Evolutionary conservation across 2,797 vertebrate genomes (phyloP).

Genomic region (Sebastes iracundus): DNA sequence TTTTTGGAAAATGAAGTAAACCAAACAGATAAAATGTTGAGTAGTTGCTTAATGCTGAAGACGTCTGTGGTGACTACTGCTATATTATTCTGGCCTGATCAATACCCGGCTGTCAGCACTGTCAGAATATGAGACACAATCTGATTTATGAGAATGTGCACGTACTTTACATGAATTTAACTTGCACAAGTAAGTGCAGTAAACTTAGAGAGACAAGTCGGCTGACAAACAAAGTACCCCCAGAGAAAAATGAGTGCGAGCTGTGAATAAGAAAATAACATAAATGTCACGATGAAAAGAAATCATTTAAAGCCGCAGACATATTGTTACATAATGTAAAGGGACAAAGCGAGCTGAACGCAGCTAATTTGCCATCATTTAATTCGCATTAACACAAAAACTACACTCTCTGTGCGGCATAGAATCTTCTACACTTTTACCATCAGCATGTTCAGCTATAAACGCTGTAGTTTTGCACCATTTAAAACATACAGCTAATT

Average conservation of each 20-base stretch:
- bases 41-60: not conserved
- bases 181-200: not conserved
- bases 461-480: not conserved
- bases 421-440: not conserved
- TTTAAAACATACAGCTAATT: slow-evolving; percentile 24
- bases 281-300: slow-evolving; percentile 27
- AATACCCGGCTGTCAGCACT: slow-evolving; percentile 18
- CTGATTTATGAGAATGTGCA: not conserved
- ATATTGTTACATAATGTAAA: not conserved
- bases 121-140: slow-evolving; percentile 20
- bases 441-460: not conserved
- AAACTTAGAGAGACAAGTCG: not conserved
- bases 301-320: not conserved
- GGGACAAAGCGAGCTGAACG: not conserved
- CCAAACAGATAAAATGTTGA: not conserved
- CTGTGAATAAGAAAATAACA: slow-evolving; percentile 1
- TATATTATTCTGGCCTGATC: slow-evolving; percentile 26
- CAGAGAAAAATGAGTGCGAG: slow-evolving; percentile 2
- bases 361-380: slow-evolving; percentile 16
- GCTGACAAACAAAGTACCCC: not conserved
- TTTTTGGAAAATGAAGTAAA: not conserved
- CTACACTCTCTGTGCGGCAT: not conserved
- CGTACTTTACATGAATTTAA: not conserved
- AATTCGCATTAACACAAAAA: not conserved
- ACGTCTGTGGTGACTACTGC: not conserved